Conservation (phyloP, 2,113 vertebrate species). For the Sitta europaea region DNA sequence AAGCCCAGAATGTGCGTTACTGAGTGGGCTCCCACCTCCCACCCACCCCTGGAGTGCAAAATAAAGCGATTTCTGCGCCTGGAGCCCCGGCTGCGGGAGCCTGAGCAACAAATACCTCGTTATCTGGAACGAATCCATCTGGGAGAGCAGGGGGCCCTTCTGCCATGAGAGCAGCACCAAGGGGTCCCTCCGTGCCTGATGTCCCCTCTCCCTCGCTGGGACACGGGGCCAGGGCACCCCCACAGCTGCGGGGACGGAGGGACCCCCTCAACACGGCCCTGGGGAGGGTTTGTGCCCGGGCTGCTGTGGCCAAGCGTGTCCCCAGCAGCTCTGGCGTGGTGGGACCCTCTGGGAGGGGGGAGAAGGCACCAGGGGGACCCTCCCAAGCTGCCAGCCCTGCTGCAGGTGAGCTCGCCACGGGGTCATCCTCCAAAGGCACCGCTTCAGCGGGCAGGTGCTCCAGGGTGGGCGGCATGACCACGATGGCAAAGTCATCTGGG, state of each 20-base stretch:
- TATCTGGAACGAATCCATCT: constrained; percentile 69
- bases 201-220: background rate
- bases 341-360: background rate
- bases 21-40: background rate
- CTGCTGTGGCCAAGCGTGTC: fast-evolving
- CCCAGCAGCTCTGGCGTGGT: background rate
- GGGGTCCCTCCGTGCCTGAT: background rate
- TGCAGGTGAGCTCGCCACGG: fast-evolving
- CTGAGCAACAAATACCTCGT: constrained; percentile 74
- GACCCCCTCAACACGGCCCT: background rate
- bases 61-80: background rate
- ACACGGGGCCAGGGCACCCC: background rate
- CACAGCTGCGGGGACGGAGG: fast-evolving
- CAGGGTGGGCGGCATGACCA: fast-evolving
- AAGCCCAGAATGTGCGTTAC: background rate
- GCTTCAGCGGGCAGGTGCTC: background rate
- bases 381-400: background rate
- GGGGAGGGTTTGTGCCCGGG: background rate
- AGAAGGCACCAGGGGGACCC: background rate
- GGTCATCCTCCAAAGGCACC: background rate
- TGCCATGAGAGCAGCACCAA: background rate
- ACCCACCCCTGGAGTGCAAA: background rate
- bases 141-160: constrained; percentile 56
- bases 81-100: background rate
- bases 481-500: background rate